Evolutionary conservation across 1,140 invertebrate genomes (phyloP).

Genomic region (Drosophila tsacasi): DNA sequence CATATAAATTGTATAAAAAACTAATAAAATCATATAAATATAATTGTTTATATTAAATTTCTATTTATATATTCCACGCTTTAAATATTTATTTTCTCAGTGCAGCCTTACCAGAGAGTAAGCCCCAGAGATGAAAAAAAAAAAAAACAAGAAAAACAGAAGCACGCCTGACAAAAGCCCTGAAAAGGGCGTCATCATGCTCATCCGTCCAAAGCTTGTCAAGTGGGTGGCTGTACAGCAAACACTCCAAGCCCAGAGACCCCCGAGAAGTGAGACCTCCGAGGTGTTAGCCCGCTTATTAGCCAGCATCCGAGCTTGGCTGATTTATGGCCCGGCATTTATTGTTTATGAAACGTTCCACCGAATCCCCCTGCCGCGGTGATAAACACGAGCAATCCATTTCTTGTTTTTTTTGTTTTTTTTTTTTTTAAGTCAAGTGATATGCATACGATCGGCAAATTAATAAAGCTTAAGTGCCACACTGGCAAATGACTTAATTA

Average conservation of each 20-base stretch:
- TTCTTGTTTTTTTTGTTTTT: constrained; percentile 19
- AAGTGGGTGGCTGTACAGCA: constrained; percentile 79
- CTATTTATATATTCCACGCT: background rate
- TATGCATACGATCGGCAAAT: constrained; percentile 68
- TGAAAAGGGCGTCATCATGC: constrained; percentile 67
- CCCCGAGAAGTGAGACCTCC: constrained; percentile 70
- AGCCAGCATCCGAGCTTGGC: constrained; percentile 46
- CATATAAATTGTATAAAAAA: background rate
- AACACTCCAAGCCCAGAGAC: constrained; percentile 58
- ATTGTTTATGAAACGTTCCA: constrained; percentile 58
- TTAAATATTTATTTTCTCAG: background rate
- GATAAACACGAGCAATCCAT: constrained; percentile 75
- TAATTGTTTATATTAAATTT: no score
- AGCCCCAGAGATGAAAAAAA: background rate
- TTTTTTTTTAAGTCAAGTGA: constrained; percentile 39
- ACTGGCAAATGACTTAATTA: constrained; percentile 67
- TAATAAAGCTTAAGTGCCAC: constrained; percentile 69
- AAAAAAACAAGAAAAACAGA: constrained; percentile 20
- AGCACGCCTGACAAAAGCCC: constrained; percentile 71
- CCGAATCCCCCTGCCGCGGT: constrained; percentile 42
- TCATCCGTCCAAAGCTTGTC: constrained; percentile 37
- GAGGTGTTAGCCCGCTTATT: constrained; percentile 77
- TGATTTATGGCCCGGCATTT: constrained; percentile 63
- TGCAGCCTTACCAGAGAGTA: background rate
- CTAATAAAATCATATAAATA: background rate